Percentiles rank a stretch among this genome's conserved stretches.
phyloP scores from a whole-genome alignment of 2,797 vertebrate genomes.

The Pygocentrus nattereri region DNA sequence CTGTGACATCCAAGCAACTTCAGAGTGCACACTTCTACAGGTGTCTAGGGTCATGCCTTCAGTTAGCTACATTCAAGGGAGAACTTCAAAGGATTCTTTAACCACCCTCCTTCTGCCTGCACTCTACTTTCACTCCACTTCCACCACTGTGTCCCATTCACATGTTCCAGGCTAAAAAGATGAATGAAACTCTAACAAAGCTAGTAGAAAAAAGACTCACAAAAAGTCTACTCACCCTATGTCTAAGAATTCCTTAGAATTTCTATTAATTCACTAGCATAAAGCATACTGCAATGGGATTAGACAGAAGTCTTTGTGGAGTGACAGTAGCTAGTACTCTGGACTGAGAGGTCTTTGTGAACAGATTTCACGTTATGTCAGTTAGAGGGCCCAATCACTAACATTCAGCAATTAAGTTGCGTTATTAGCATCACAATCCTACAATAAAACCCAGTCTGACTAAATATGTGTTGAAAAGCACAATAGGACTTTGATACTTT shows the following conservation, averaged over 20 bases:
- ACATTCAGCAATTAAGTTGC: conserved; percentile 50
- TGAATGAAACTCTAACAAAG: conserved; percentile 56
- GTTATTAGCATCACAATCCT: conserved; percentile 53
- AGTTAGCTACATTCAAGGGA: conserved; percentile 56
- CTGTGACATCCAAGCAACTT: conserved; percentile 40
- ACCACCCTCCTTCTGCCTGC: conserved; percentile 29
- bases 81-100: conserved; percentile 59
- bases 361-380: conserved; percentile 42
- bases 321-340: conserved; percentile 37
- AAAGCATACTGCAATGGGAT: conserved; percentile 30
- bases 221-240: conserved; percentile 26
- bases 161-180: conserved; percentile 53
- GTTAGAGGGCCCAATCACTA: conserved; percentile 51
- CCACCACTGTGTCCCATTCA: conserved; percentile 54
- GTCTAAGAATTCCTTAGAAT: conserved; percentile 16
- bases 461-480: conserved; percentile 5
- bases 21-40: conserved; percentile 53
- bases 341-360: conserved; percentile 47
- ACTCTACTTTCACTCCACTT: conserved; percentile 37
- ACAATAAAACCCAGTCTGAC: conserved; percentile 1
- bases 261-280: conserved; percentile 9
- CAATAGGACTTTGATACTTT: neutral
- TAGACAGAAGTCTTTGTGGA: conserved; percentile 25
- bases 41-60: conserved; percentile 56
- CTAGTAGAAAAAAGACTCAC: conserved; percentile 57